phyloP scores from a whole-genome alignment of 2,113 vertebrate genomes.

The Smithornis capensis region DNA sequence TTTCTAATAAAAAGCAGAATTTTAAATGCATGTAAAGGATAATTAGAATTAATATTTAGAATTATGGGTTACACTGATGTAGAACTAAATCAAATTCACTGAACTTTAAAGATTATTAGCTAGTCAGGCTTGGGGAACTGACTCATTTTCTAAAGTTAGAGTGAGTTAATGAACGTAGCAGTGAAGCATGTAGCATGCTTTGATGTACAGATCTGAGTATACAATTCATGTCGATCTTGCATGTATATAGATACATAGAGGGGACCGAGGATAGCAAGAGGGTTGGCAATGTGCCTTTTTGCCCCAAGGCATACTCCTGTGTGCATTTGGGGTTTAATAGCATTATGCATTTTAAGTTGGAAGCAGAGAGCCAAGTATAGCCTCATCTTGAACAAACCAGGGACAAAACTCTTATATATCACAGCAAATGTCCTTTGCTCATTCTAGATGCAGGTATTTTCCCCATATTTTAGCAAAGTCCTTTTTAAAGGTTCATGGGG shows the following conservation, averaged over 20 bases:
- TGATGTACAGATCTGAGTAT: background rate
- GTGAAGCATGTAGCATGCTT: background rate
- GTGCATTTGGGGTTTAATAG: background rate
- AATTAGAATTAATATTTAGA: background rate
- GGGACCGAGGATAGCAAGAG: background rate
- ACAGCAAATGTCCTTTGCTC: background rate
- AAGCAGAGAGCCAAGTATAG: background rate
- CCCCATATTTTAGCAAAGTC: background rate
- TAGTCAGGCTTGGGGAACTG: background rate
- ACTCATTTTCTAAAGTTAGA: background rate
- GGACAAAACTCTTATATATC: background rate
- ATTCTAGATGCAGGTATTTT: background rate
- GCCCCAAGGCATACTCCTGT: background rate
- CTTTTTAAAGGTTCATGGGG: background rate
- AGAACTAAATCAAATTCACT: background rate
- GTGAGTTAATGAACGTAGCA: background rate
- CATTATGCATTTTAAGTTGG: background rate
- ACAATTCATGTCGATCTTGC: background rate
- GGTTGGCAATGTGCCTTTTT: background rate
- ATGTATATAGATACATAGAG: background rate
- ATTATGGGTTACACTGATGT: background rate
- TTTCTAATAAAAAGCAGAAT: background rate
- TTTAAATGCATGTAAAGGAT: background rate
- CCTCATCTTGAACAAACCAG: background rate
- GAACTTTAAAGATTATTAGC: background rate